Evolutionary conservation across 2,888 invertebrate genomes (phyloP).

Genomic region (Pharmacophagus antenor): DNA sequence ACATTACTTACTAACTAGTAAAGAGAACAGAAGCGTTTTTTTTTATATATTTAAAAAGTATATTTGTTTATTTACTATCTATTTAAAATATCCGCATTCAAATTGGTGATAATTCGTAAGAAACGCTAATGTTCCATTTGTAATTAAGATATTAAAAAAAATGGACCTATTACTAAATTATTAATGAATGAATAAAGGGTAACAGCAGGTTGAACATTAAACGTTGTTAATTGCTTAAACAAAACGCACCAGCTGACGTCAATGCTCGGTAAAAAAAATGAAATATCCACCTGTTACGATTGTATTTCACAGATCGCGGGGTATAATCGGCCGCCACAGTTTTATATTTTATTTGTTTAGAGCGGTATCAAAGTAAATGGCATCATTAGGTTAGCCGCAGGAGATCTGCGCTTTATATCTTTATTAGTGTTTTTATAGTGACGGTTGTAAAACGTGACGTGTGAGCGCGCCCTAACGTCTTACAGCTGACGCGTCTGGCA

Average conservation of each 20-base stretch:
- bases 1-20: no score
- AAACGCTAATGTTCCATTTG: background rate
- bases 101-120: no score
- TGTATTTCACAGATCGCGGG: conserved; percentile 43
- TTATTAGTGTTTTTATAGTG: conserved; percentile 66
- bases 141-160: background rate
- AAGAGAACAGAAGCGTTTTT: no score
- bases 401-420: conserved; percentile 66
- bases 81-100: no score
- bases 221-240: conserved; percentile 62
- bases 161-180: background rate
- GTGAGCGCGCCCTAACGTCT: conserved; percentile 43
- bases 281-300: conserved; percentile 63
- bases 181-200: conserved; percentile 7
- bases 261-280: conserved; percentile 48
- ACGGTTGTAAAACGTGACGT: conserved; percentile 48
- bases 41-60: no score
- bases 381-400: conserved; percentile 76
- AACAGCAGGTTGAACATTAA: conserved; percentile 72
- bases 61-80: no score
- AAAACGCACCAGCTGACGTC: conserved; percentile 55
- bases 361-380: conserved; percentile 56
- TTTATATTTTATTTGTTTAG: conserved; percentile 69
- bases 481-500: conserved; percentile 51
- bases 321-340: conserved; percentile 30